Conservation (phyloP, 2,113 vertebrate species). For the Pachyramphus minor region DNA sequence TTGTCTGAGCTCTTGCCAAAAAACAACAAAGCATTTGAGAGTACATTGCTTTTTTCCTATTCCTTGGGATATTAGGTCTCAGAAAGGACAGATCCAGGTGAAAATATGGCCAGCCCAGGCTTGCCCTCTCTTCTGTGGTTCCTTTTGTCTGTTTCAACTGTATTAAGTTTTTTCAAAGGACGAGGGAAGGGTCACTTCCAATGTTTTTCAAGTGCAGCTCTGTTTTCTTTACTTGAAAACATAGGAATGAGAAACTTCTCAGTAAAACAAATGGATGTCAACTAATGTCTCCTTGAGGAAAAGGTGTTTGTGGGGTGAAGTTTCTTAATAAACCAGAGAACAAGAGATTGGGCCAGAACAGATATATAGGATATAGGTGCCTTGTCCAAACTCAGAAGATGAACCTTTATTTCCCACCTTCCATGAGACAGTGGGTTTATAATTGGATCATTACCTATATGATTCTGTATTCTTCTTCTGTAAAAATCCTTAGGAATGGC, state of each 20-base stretch:
- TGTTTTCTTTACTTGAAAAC: background rate
- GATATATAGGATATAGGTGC: background rate
- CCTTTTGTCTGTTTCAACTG: background rate
- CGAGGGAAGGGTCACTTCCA: background rate
- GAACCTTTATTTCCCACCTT: background rate
- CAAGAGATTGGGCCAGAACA: background rate
- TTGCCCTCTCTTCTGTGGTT: background rate
- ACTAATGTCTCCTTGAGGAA: background rate
- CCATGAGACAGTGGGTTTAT: background rate
- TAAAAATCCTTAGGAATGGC: background rate
- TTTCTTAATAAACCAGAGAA: background rate
- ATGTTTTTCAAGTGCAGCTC: background rate
- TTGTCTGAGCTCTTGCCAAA: background rate
- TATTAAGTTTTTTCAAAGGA: background rate
- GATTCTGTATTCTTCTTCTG: background rate
- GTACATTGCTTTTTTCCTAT: background rate
- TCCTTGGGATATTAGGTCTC: background rate
- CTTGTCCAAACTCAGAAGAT: background rate
- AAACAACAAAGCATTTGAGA: background rate
- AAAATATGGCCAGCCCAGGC: background rate
- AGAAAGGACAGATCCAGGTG: background rate
- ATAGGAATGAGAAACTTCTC: background rate
- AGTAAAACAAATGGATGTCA: background rate
- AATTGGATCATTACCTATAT: background rate
- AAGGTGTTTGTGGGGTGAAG: background rate